Conservation (phyloP, 2,797 vertebrate species). For the Trachurus trachurus region DNA sequence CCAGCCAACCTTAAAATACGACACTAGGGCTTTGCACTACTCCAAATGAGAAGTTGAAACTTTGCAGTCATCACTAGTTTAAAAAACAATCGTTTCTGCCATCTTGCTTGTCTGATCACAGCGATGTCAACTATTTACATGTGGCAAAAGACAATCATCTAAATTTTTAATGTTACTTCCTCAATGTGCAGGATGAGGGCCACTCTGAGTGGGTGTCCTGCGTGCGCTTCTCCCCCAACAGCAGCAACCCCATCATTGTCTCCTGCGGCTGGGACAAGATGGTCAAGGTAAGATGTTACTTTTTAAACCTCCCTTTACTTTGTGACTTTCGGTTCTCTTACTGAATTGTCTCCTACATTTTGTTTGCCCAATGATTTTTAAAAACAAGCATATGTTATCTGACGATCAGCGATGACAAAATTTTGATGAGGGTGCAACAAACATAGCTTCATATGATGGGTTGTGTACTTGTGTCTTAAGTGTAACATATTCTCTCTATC, state of each 20-base stretch:
- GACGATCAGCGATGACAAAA: constrained; percentile 63
- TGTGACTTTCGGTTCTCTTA: neutral
- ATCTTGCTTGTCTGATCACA: neutral
- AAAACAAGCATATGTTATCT: constrained; percentile 56
- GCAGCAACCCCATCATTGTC: constrained; percentile 97
- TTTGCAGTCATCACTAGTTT: neutral
- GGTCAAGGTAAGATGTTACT: constrained; percentile 89
- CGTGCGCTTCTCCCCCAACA: constrained; percentile 96
- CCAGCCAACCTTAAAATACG: neutral
- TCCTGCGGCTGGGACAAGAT: constrained; percentile 97
- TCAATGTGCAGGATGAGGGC: constrained; percentile 90
- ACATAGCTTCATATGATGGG: neutral
- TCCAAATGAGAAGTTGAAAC: neutral
- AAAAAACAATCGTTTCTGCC: neutral
- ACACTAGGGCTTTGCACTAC: fast-evolving
- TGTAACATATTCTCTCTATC: neutral
- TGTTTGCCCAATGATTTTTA: constrained; percentile 63
- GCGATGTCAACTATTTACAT: neutral
- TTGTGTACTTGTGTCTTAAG: neutral
- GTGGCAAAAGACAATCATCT: neutral
- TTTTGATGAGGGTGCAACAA: constrained; percentile 62
- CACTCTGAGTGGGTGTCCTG: constrained; percentile 96
- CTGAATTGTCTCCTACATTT: neutral
- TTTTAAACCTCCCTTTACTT: neutral
- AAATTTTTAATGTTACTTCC: neutral